These are phyloP conservation scores for Xerus rutilus DNA, from an alignment of 2,797 vertebrate genomes.

Conservation along the genomic window DNA sequence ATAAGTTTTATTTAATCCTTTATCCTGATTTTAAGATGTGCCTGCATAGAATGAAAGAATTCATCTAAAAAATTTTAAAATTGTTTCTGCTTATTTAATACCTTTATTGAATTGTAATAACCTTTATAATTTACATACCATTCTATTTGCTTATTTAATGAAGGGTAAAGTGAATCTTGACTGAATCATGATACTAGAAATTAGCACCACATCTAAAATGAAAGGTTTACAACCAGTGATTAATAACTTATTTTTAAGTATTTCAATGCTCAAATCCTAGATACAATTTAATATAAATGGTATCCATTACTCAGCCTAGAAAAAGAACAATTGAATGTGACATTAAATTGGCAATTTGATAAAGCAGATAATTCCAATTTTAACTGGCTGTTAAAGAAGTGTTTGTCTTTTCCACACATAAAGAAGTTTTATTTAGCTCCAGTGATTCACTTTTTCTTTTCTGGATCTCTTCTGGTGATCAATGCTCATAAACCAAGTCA, in stretches of 20 bases:
- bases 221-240: slow-evolving; percentile 28
- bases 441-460: slow-evolving; percentile 21
- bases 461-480: background rate
- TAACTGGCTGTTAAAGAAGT: slow-evolving; percentile 42
- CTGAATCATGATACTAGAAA: slow-evolving; percentile 36
- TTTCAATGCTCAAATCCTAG: slow-evolving; percentile 44
- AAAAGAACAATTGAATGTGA: slow-evolving; percentile 48
- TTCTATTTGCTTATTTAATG: background rate
- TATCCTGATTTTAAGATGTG: slow-evolving; percentile 51
- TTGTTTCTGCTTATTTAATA: slow-evolving; percentile 29
- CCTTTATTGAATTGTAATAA: background rate
- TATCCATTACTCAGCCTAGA: slow-evolving; percentile 32
- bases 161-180: slow-evolving; percentile 43
- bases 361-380: slow-evolving; percentile 63
- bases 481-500: slow-evolving; percentile 34
- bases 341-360: background rate
- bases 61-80: slow-evolving; percentile 37
- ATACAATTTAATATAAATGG: slow-evolving; percentile 40
- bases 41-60: background rate
- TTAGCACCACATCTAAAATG: background rate
- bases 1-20: slow-evolving; percentile 41
- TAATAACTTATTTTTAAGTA: slow-evolving; percentile 39
- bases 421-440: slow-evolving; percentile 6
- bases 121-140: slow-evolving; percentile 33
- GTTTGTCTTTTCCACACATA: slow-evolving; percentile 12